Evolutionary conservation across 2,113 vertebrate genomes (phyloP), one percentile per base, ranked within the genome.

Genomic region (Galemys pyrenaicus): DNA sequence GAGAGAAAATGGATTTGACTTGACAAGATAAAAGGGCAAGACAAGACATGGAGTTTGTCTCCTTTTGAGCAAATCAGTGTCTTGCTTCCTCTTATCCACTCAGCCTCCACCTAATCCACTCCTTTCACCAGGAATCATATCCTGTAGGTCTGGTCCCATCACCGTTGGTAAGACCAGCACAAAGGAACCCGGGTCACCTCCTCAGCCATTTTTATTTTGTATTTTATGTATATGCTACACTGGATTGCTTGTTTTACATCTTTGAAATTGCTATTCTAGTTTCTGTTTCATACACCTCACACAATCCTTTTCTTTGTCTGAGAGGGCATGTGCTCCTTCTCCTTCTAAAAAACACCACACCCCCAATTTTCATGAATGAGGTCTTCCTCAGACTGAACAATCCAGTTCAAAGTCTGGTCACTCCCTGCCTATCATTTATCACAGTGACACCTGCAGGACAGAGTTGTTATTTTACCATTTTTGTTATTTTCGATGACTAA

Each of bases 41-140:
- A 75, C 5, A 71, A 17, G 39, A 0, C 15, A 16, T 9, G 11
- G 58, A 4, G 17, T 77, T 12, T 22, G 41, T 0, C 1, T 9
- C 2, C 17, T 3, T 39, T 67, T 37, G 32, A 70, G 13, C 12
- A 35, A 7, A 1, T 67, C 4, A 37, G 6, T 0, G 0, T 51
- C 24, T 91, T 68, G 20, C 4, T 51, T 51, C 68, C 20, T 56
- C 67, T n/a, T 91, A 37, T 2, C 20, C 1, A 51, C 20, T 64
- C 13, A 20, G 11, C 4, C 6, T 62, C 9, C 10, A 79, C 30
- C 17, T 9, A 37, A 5, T 46, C 46, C 12, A 64, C 1, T 17
- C 17, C 1, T 37, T 60, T 65, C 19, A 26, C 19, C 30, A 26
- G 12, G 10, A 26, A 44, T 41, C 67, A 2, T n/a, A 2, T 60